Evolutionary conservation across 2,888 invertebrate genomes (phyloP), one percentile per base, ranked within the genome.

Genomic region (Tineola bisselliella): DNA sequence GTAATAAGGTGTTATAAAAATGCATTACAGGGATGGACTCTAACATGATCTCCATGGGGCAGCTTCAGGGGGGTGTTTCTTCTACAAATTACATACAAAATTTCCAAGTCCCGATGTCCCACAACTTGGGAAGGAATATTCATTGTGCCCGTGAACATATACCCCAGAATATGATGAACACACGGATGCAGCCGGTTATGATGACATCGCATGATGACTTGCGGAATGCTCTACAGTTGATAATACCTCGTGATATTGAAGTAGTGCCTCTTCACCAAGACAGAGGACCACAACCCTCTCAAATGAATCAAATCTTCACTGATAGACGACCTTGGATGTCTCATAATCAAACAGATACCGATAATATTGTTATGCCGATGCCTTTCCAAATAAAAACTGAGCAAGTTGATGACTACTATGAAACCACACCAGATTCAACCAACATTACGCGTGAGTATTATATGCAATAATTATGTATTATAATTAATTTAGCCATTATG

Each of bases 351-450:
- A 38, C 2, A 4, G 10, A 3, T 38, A n/a, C 3, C 10, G 38
- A 38, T 38, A n/a, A 3, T 10, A 10, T 74, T 1, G 66, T 77
- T 48, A 52, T 79, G 33, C 77, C 81, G 1, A 75, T 82, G 73
- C 79, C 79, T 0, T 84, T 84, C 62, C 79, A 84, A 64, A 86
- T 87, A 30, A 87, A 87, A 38, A 68, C 83, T 0, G 87, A 87
- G 38, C 82, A 80, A 31, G 84, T 86, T 0, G 86, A 86, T 3
- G 84, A 86, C 0, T 86, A 83, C 61, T 86, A 86, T 64, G 83
- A 84, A 0, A 78, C 72, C 15, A 31, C 38, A 38, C 79, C 0
- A 75, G 10, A 38, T 10, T n/a, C 38, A 6, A 38, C 10, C 38
- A 38, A 38, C 38, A 38, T 25, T 25, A 72, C 63, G 74, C 25